Conservation (phyloP, 2,113 vertebrate genomes). For the Strigops habroptila region DNA sequence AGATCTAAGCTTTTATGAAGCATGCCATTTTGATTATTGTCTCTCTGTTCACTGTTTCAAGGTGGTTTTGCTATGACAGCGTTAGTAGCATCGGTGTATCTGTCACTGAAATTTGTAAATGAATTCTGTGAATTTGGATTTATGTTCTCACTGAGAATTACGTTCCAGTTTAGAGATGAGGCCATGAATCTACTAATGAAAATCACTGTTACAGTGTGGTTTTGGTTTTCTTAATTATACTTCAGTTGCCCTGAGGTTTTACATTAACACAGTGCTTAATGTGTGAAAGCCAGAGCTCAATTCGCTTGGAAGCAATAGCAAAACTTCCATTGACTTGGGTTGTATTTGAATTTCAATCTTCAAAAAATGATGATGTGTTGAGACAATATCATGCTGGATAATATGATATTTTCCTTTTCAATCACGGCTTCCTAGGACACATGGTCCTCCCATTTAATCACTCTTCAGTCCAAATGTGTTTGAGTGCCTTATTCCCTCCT, state of each 20-base stretch:
- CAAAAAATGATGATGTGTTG: background rate
- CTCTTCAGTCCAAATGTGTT: background rate
- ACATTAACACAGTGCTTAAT: background rate
- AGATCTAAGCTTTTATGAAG: background rate
- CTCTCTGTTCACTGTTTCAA: background rate
- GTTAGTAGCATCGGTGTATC: background rate
- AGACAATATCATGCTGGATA: background rate
- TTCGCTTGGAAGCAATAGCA: background rate
- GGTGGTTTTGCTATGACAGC: background rate
- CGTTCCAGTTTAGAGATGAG: background rate
- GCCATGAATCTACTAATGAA: background rate
- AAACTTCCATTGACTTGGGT: background rate
- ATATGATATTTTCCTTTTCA: background rate
- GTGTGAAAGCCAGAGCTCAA: background rate
- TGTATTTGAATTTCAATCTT: background rate
- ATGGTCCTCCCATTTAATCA: background rate
- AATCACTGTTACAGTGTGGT: background rate
- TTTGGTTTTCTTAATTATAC: constrained; percentile 7
- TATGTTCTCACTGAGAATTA: background rate
- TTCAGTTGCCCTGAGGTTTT: background rate
- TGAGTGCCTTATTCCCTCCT: background rate
- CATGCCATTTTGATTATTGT: background rate
- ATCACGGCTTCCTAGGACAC: background rate
- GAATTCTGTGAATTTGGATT: background rate
- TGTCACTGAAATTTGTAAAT: background rate